Conservation (phyloP, 2,888 invertebrate species). For the Sicus ferrugineus region DNA sequence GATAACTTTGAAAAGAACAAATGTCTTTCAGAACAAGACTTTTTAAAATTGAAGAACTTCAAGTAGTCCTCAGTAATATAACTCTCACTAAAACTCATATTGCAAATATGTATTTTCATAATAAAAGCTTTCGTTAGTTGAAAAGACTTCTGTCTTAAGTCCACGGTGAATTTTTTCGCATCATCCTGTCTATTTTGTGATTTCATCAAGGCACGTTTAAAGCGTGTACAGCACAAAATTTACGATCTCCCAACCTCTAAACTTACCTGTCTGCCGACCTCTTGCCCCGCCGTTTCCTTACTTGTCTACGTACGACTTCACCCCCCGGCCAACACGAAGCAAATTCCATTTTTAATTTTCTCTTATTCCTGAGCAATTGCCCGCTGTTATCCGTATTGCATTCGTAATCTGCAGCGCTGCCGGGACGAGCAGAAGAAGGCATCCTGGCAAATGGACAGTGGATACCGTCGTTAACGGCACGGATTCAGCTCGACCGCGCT, state of each 20-base stretch:
- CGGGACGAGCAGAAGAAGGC: not conserved
- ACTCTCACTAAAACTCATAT: no score
- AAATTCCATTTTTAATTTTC: slow-evolving; percentile 40
- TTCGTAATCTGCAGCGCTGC: slow-evolving; percentile 18
- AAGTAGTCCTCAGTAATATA: no score
- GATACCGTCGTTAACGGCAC: not conserved
- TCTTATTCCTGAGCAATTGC: slow-evolving; percentile 19
- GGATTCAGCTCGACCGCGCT: slow-evolving; percentile 47
- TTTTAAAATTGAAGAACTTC: no score
- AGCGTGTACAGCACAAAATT: not conserved
- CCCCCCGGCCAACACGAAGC: slow-evolving; percentile 12
- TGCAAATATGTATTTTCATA: no score
- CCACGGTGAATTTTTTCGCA: not conserved
- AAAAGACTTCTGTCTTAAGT: not conserved
- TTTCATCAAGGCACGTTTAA: no score
- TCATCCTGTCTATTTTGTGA: no score
- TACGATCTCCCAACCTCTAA: not conserved
- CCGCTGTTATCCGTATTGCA: slow-evolving; percentile 23
- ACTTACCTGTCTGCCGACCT: not conserved
- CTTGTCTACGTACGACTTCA: not conserved
- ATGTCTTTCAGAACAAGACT: no score
- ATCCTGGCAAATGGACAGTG: not conserved
- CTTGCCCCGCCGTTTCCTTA: no score
- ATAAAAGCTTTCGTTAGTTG: no score
- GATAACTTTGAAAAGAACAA: no score